Evolutionary conservation across 2,888 invertebrate genomes (phyloP), one percentile per base, ranked within the genome.

Genomic region (Tetranychus truncatus): DNA sequence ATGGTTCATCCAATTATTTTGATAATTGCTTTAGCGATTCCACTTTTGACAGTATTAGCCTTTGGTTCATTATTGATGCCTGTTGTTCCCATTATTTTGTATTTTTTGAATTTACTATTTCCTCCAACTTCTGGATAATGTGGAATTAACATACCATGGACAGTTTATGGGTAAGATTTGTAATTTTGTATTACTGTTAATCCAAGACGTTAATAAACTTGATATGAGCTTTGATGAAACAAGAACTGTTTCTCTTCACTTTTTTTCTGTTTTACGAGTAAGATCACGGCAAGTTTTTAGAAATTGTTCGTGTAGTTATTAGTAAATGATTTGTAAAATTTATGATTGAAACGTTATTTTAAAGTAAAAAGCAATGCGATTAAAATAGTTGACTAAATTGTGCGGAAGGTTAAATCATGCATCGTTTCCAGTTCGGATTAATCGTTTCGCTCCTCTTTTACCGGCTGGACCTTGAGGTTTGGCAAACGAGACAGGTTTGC

Each of bases 381-480:
- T 55, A 55, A 55, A 55, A 55, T 15, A 55, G 55, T 15, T 55
- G 55, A 55, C 55, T 55, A 55, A 15, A 15, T 2, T 5, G 6
- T 71, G 5, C 2, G 6, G 6, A 55, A 55, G 9, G 3, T 15
- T 55, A 9, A 6, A 15, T 55, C 15, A 55, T 55, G 55, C 9
- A 55, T 55, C 55, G 15, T 55, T 55, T 55, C 55, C 55, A 15
- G 55, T 20, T 69, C 69, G n/a, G 45, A 79, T 77, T 24, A 95
- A 87, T 78, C 95, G 87, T 83, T 91, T 92, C 0, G 93, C 93
- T 67, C 95, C 95, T 80, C 95, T 86, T 81, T 90, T 91, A 15
- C 77, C 76, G 6, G 92, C 91, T 66, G 96, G 97, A 9, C 95
- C 95, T 84, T 94, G 95, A 1, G 97, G 97, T 83, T 95, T 95